phyloP scores from a whole-genome alignment of 2,888 invertebrate genomes.

The Acholoe squamosa region DNA sequence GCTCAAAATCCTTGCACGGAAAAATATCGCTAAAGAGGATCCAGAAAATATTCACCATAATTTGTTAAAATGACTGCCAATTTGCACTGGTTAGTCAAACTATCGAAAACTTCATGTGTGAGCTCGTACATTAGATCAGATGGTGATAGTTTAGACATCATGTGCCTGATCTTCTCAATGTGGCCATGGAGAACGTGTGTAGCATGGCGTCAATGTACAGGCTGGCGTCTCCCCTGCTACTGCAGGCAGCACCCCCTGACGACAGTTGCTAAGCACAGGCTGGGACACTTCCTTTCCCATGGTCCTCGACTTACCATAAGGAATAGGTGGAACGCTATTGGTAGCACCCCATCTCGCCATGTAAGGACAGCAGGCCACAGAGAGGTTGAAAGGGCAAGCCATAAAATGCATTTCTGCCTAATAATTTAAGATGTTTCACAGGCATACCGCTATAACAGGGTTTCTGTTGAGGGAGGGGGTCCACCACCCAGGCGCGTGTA shows the following conservation, averaged over 20 bases:
- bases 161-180: not conserved
- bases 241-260: not conserved
- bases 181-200: not conserved
- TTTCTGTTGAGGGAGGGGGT: not conserved
- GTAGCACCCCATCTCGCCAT: not conserved
- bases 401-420: slow-evolving; percentile 13
- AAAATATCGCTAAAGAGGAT: no score
- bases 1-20: no score
- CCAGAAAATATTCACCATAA: no score
- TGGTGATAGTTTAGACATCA: not conserved
- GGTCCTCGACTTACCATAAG: slow-evolving; percentile 8
- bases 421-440: not conserved
- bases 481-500: no score
- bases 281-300: slow-evolving; percentile 54
- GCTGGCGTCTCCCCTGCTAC: not conserved
- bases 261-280: slow-evolving; percentile 22
- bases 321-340: not conserved
- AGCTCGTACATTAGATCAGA: not conserved
- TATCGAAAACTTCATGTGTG: not conserved
- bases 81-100: no score
- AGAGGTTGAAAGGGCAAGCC: not conserved
- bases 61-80: no score
- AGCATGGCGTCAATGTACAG: no score
- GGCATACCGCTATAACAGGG: not conserved
- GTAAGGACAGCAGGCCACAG: not conserved